Conservation (phyloP, 2,888 invertebrate genomes). For the Torymus texanus region DNA sequence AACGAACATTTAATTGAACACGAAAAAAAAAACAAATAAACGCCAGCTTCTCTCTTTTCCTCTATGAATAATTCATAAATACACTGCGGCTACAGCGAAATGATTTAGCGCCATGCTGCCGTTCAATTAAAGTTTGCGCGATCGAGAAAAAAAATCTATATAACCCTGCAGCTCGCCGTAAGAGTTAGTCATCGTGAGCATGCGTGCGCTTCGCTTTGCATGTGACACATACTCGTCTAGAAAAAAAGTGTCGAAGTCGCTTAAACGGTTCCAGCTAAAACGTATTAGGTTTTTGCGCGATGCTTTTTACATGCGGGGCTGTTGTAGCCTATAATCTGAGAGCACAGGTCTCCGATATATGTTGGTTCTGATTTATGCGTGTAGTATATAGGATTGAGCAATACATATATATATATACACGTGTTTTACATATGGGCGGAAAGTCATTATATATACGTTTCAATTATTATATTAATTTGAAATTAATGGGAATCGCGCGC, state of each 20-base stretch:
- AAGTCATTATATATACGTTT: too few species aligned
- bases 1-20: constrained; percentile 29
- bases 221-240: constrained; percentile 3
- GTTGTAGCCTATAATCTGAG: too few species aligned
- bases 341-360: too few species aligned
- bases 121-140: constrained; percentile 35
- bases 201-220: background rate
- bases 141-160: constrained; percentile 1
- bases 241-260: constrained; percentile 37
- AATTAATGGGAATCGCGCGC: too few species aligned
- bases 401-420: too few species aligned
- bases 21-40: constrained; percentile 20
- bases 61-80: constrained; percentile 41
- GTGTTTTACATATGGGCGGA: too few species aligned
- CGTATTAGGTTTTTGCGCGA: background rate
- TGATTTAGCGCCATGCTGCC: constrained; percentile 29
- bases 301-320: background rate
- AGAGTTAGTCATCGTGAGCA: constrained; percentile 34
- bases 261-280: constrained; percentile 19
- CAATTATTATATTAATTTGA: too few species aligned
- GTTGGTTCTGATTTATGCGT: too few species aligned
- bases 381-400: too few species aligned
- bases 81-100: constrained; percentile 20
- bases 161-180: constrained; percentile 9
- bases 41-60: background rate